These are phyloP conservation scores for Luscinia megarhynchos DNA, from an alignment of 2,797 vertebrate species.

Conservation along the genomic window DNA sequence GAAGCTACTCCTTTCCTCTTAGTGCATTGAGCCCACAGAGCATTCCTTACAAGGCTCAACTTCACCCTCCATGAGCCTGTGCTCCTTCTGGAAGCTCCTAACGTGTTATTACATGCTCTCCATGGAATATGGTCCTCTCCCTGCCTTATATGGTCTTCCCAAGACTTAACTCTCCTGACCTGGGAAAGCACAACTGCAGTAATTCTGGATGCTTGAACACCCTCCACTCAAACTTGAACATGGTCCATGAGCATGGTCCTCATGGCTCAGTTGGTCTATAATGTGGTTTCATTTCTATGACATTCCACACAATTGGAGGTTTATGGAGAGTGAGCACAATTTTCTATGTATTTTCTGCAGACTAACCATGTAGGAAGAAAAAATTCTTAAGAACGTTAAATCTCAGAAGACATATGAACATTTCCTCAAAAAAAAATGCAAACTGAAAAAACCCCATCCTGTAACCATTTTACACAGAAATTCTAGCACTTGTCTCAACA, in stretches of 20 bases:
- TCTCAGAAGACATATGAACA: not conserved
- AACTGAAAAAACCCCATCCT: not conserved
- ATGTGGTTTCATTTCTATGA: not conserved
- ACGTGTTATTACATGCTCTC: rapidly evolving
- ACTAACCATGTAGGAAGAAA: not conserved
- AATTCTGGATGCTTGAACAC: not conserved
- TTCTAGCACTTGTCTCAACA: slow-evolving; percentile 37
- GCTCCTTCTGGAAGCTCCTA: not conserved
- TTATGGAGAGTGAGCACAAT: not conserved
- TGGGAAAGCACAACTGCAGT: not conserved
- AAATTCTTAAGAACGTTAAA: not conserved
- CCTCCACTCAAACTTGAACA: not conserved
- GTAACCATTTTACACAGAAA: slow-evolving; percentile 13
- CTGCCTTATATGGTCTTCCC: not conserved
- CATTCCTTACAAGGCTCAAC: not conserved
- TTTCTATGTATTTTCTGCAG: not conserved
- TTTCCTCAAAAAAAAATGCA: not conserved
- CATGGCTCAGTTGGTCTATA: not conserved
- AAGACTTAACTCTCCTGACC: not conserved
- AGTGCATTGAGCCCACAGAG: rapidly evolving
- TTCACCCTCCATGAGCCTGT: not conserved
- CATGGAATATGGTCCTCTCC: rapidly evolving
- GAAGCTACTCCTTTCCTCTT: not conserved
- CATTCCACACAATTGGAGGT: not conserved
- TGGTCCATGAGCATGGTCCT: rapidly evolving